Evolutionary conservation across 2,797 vertebrate genomes (phyloP), one percentile per base, ranked within the genome.

Genomic region (Anguilla anguilla): DNA sequence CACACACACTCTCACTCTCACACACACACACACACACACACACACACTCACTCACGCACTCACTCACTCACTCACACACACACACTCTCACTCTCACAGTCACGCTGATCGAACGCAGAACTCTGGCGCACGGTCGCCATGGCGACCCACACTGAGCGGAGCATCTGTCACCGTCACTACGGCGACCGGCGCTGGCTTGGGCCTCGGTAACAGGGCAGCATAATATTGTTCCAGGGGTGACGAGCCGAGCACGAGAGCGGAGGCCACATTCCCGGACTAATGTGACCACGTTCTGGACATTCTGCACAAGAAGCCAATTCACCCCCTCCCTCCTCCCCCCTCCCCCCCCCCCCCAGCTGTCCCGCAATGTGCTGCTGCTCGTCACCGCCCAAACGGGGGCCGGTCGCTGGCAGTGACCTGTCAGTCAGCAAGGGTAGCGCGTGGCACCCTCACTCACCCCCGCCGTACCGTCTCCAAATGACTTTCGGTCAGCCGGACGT

Each of bases 301-400:
- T 93, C 92, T 88, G 87, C n/a, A 61, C 92, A n/a, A 93, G 93
- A 93, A 93, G 93, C 79, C 86, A 84, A 87, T 87, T 84, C 87
- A 85, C 74, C 25, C 53, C 35, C 72, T n/a, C n/a, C 51, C 64
- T 28, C 35, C 67, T 17, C 43, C n/a, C 46, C 28, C 79, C 64
- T n/a, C n/a, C 86, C 10, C 28, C 28, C 57, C 15, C 86, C 85
- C 59, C 93, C 94, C 97, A 98, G 98, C 98, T 98, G 98, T 97
- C 97, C 93, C 90, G 94, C 97, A 98, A 98, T 97, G 95, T 98
- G 97, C 97, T 96, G 96, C 89, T 91, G 95, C 97, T 97, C 97
- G 97, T 96, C 96, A 96, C 91, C 89, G 93, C 94, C 90, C 90
- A 95, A 93, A 95, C 15, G 94, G 92, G 92, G 91, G 91, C 94